Evolutionary conservation across 1,140 invertebrate species (phyloP), one percentile per base, ranked within the genome.

Genomic region (Meloidogyne exigua): DNA sequence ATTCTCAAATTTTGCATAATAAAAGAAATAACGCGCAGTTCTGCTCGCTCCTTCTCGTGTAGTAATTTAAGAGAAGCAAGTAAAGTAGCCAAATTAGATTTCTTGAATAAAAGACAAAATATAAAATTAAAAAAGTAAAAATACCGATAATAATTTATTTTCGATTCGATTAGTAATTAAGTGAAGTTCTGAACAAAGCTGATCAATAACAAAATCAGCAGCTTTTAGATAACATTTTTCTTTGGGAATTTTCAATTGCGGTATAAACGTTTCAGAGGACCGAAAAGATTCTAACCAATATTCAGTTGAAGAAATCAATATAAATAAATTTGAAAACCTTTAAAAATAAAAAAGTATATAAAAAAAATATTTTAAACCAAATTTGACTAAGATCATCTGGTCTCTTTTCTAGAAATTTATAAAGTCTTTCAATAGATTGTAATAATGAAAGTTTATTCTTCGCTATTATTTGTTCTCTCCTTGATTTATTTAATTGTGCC

Each of bases 391-490:
- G 5, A 23, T 79, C 72, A 21, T 77, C n/a, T 12, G 67, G 79
- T 28, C 11, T 39, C 12, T 28, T 42, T 28, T 68, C 28, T 15
- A 79, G 63, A 68, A 77, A 80, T n/a, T 15, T 44, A 44, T 32
- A 64, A 15, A 81, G 65, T 21, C 69, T 64, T 18, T 81, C 28
- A 10, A 81, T 10, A 1, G 81, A 83, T 23, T 28, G 49, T 32
- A 81, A 62, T 28, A 81, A 69, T 7, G 72, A 72, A 23, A 81
- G 77, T 75, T 83, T 82, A 21, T 81, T 83, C 15, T 82, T 28
- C 5, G 66, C 32, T 7, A 32, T 18, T 28, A 81, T 76, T 80
- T 81, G 80, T 36, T 68, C 18, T 23, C 28, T 57, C 64, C 77
- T 80, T 67, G 26, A 73, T 32, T 36, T 39, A n/a, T 36, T 23